Base-by-base conservation (phyloP, 1,140 invertebrate genomes). In the Sitobion miscanthi region DNA sequence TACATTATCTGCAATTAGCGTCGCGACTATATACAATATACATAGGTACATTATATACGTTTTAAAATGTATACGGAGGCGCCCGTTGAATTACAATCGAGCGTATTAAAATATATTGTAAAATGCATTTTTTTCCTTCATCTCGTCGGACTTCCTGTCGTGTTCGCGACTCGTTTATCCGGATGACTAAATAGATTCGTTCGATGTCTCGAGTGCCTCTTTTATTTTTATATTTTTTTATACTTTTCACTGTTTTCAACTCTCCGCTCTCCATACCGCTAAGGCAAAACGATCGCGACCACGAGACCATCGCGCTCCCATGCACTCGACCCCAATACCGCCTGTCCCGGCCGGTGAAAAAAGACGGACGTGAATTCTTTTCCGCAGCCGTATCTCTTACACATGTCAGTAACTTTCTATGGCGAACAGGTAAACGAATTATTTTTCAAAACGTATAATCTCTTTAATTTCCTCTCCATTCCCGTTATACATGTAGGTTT, bases 151-250 rank as follows among this genome's bases (percentile, higher is more conserved):
- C 62, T 77, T 91, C 62, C 90, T 62, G 90, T 91, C 57, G 57
- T 45, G 45, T 91, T 77, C 62, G 35, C 25, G 62, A 77, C 62
- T 91, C 38, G 89, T 91, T 91, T 62, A 62, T 91, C 57, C 38
- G 21, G 57, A 62, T 45, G 89, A 91, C 38, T 69, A 91, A 91
- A 90, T 90, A 90, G n/a, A 87, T 47, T 49, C 30, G 45, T 86
- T n/a, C 85, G 25, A 47, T 47, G 85, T 52, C 86, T 87, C 45
- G 86, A 87, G 62, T 77, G 14, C 14, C 35, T 83, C 77, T 83
- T 38, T 35, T 38, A 38, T 38, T 38, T 42, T 45, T 45, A 21
- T 85, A 8, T 42, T 85, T 85, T 23, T 6, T 25, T 9, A 9
- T 85, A 5, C 23, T 45, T 20, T 45, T 77, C 62, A 30, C 62